Percentiles rank a stretch among this genome's conserved stretches.
phyloP scores from a whole-genome alignment of 1,140 invertebrate genomes.

The Drosophila sp. region DNA sequence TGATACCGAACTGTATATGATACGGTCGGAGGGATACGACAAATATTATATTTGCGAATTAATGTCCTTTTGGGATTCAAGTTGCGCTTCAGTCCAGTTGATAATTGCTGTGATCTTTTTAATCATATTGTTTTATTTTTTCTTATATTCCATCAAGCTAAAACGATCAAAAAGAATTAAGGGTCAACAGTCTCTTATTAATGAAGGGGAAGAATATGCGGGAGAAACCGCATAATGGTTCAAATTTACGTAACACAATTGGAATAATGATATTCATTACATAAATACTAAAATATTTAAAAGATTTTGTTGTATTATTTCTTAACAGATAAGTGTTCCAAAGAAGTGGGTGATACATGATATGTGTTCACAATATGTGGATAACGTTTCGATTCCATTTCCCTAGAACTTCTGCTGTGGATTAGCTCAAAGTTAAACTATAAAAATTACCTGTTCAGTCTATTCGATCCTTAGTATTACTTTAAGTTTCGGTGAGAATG shows the following conservation, averaged over 20 bases:
- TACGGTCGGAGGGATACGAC: constrained; percentile 28
- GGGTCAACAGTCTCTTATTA: neutral
- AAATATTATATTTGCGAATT: constrained; percentile 53
- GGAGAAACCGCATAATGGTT: no score
- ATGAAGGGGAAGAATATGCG: no score
- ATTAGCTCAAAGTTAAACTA: neutral
- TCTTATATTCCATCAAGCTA: no score
- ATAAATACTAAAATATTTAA: no score
- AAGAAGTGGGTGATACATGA: neutral
- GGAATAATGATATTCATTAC: no score
- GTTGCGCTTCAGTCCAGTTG: neutral
- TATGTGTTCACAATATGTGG: neutral
- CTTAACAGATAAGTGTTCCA: no score
- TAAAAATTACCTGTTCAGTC: constrained; percentile 4
- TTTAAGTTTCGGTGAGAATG: constrained; percentile 1
- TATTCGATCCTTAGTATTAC: constrained; percentile 10
- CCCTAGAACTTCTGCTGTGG: neutral
- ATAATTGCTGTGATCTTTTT: no score
- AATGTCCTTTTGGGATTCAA: neutral
- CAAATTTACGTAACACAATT: no score
- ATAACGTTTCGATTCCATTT: neutral
- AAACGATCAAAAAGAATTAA: neutral
- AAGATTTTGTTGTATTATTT: no score
- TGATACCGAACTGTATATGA: constrained; percentile 42
- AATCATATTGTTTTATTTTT: neutral